A percentile compares a stretch with the other conserved stretches of the same genome.
phyloP scores from a whole-genome alignment of 2,888 invertebrate species.

The Dicycla oo region DNA sequence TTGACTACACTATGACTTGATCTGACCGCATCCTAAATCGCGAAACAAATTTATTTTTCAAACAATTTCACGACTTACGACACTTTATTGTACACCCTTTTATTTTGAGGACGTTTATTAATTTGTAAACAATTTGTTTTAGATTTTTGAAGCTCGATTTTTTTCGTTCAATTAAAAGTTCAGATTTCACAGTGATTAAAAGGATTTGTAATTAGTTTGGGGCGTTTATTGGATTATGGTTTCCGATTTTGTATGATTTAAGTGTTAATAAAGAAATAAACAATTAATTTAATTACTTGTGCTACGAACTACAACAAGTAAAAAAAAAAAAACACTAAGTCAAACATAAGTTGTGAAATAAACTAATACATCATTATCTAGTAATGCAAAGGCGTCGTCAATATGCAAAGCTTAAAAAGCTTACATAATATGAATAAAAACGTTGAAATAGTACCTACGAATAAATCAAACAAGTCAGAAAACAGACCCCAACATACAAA shows the following conservation, averaged over 20 bases:
- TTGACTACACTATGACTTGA: no score
- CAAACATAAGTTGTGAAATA: no score
- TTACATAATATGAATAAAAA: no score
- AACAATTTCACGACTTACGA: conserved; percentile 61
- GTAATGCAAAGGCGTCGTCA: no score
- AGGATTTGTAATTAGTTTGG: conserved; percentile 28
- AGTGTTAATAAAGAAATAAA: conserved; percentile 3
- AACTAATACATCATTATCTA: no score
- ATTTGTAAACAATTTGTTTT: conserved; percentile 31
- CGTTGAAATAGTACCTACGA: no score
- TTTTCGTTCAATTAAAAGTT: conserved; percentile 54
- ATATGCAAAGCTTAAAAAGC: no score
- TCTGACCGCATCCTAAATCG: conserved; percentile 41
- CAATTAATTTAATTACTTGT: neutral
- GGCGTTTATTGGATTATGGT: conserved; percentile 37
- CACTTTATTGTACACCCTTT: conserved; percentile 55
- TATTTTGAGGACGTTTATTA: conserved; percentile 41
- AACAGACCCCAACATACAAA: no score
- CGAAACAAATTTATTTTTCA: conserved; percentile 57
- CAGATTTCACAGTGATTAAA: conserved; percentile 46
- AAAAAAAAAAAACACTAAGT: no score
- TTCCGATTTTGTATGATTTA: conserved; percentile 35
- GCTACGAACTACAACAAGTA: no score
- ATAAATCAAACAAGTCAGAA: no score
- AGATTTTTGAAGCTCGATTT: neutral